Conservation (phyloP, 2,888 invertebrate species). For the Acleris laterana region DNA sequence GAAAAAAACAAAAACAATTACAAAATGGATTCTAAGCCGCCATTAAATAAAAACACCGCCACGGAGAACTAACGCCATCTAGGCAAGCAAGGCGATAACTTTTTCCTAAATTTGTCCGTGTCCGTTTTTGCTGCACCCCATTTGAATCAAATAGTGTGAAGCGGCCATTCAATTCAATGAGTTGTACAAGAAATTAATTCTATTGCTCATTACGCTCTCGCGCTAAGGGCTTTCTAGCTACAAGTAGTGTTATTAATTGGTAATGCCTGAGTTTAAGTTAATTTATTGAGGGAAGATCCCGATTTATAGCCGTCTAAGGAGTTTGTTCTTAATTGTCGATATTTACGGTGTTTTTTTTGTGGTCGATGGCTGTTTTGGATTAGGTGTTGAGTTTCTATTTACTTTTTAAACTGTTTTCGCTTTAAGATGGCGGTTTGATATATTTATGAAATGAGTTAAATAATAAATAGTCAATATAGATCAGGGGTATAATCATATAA, state of each 20-base stretch:
- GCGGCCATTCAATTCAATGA: conserved; percentile 41
- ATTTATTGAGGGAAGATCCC: conserved; percentile 22
- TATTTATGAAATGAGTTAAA: too few species aligned
- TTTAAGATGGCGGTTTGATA: too few species aligned
- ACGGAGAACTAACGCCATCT: conserved; percentile 14
- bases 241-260: conserved; percentile 35
- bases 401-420: not conserved
- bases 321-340: conserved; percentile 25
- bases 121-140: conserved; percentile 12
- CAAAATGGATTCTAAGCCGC: not conserved
- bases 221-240: conserved; percentile 17
- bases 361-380: not conserved
- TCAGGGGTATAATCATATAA: too few species aligned
- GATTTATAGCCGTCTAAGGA: conserved; percentile 15
- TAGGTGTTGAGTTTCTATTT: not conserved
- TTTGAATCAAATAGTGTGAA: conserved; percentile 40
- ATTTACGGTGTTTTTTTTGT: conserved; percentile 23
- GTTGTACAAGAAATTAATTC: conserved; percentile 39
- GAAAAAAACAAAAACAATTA: too few species aligned
- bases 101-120: conserved; percentile 35
- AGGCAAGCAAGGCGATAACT: not conserved
- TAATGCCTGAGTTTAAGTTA: conserved; percentile 22
- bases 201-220: conserved; percentile 38
- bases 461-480: too few species aligned
- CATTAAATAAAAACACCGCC: not conserved